Evolutionary conservation across 2,113 vertebrate species (phyloP), one percentile per base, ranked within the genome.

Genomic region (Pteropus alecto): DNA sequence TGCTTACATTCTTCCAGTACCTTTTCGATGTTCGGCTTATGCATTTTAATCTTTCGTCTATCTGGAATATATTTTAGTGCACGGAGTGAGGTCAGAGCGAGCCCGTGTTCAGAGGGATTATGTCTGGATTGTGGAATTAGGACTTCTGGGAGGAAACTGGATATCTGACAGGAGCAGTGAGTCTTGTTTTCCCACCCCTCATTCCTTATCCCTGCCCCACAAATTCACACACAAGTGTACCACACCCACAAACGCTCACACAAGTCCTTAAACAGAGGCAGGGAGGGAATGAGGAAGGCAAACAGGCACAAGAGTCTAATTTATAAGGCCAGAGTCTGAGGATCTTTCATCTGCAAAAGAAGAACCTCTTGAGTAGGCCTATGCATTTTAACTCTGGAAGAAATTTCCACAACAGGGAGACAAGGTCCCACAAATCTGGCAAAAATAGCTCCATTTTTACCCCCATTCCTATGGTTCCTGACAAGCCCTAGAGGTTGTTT

Each of bases 321-420:
- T 41, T 61, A 8, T 21, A 30, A 82, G n/a, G 18, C 35, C 1
- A 0, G 63, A 41, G 35, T 60, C n/a, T 30, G 71, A 92, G 65
- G 6, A 26, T 93, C 33, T 84, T 74, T 41, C 11, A 30, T 35
- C 0, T 70, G 16, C 58, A 90, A 21, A 85, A 4, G 13, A n/a
- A 48, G 1, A 83, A 19, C 9, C 43, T 26, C 3, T 9, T 65
- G 15, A 85, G 28, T 56, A 54, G 48, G 14, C 3, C 46, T 33
- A 35, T 21, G 19, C 21, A 14, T 58, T 77, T 82, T 71, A 67
- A 33, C 7, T 68, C 63, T 43, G 15, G 22, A 24, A 85, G 84
- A 86, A 92, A 56, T 38, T 85, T 92, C 90, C 16, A 12, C 71
- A 84, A 38, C 12, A n/a, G n/a, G 28, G 41, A 90, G 7, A 86